phyloP scores from a whole-genome alignment of 2,113 vertebrate genomes.

The Rhineura floridana region DNA sequence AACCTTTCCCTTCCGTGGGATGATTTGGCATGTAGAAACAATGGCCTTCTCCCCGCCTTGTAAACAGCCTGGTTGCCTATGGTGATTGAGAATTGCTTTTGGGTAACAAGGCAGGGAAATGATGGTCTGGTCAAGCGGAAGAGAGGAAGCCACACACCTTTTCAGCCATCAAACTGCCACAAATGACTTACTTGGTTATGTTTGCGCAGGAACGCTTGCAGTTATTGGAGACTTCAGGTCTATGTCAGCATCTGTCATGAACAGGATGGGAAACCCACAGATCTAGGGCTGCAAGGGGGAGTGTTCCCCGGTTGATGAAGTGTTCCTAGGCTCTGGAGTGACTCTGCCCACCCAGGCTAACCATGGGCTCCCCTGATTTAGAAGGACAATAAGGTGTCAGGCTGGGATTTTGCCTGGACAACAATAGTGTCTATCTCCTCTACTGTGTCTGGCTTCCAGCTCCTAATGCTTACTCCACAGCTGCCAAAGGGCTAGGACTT shows the following conservation, averaged over 20 bases:
- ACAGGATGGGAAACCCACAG: background rate
- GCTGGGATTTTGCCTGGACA: too few relatives aligned
- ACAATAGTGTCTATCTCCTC: too few relatives aligned
- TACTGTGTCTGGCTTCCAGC: too few relatives aligned
- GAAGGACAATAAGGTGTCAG: too few relatives aligned
- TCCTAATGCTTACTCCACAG: too few relatives aligned
- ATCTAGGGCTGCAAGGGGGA: too few relatives aligned
- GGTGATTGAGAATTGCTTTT: background rate
- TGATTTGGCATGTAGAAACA: background rate
- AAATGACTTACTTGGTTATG: background rate
- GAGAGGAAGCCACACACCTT: background rate
- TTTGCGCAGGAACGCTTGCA: background rate
- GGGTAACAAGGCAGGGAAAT: background rate
- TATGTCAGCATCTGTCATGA: background rate
- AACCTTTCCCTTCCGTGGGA: slow-evolving; percentile 37
- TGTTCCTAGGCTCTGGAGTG: too few relatives aligned
- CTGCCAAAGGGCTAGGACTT: too few relatives aligned
- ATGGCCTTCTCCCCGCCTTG: background rate
- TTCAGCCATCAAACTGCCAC: background rate
- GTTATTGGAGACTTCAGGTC: background rate
- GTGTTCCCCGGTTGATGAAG: too few relatives aligned
- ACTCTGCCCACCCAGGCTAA: too few relatives aligned
- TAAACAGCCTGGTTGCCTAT: background rate
- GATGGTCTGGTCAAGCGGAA: background rate
- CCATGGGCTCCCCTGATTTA: background rate